A percentile compares a stretch with the other conserved stretches of the same genome.
Conservation (phyloP, 2,797 vertebrate genomes). For the Oryzias sinensis region DNA sequence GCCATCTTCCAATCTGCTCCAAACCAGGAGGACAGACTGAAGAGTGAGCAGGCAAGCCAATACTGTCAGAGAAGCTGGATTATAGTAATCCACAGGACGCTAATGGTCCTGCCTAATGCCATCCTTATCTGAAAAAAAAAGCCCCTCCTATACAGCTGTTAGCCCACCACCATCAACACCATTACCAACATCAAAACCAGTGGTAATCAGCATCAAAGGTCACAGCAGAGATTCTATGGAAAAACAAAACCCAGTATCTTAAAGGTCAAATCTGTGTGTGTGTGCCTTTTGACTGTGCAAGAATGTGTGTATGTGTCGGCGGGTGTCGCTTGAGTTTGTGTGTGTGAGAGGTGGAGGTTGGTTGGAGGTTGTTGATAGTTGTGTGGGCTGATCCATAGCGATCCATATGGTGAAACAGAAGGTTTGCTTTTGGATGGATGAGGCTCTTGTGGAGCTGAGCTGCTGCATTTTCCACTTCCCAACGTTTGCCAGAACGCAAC, state of each 20-base stretch:
- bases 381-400: conserved; percentile 25
- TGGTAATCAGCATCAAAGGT: conserved; percentile 27
- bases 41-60: conserved; percentile 62
- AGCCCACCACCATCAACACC: conserved; percentile 26
- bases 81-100: conserved; percentile 82
- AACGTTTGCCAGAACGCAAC: too few relatives aligned
- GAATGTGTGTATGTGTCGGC: conserved; percentile 14
- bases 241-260: conserved; percentile 1
- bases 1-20: conserved; percentile 78
- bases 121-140: conserved; percentile 67
- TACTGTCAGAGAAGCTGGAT: conserved; percentile 76
- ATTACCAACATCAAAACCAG: conserved; percentile 20
- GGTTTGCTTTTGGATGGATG: conserved; percentile 25
- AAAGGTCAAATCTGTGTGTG: conserved; percentile 9
- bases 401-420: conserved; percentile 51
- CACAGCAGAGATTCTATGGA: conserved; percentile 27
- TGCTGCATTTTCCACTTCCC: neutral
- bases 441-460: neutral
- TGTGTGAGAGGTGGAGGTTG: conserved; percentile 5
- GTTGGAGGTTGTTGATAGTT: conserved; percentile 14
- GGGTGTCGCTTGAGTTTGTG: neutral
- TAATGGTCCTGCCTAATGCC: conserved; percentile 85
- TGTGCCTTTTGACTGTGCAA: neutral
- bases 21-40: conserved; percentile 47
- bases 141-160: conserved; percentile 68